A percentile compares a stretch with the other conserved stretches of the same genome.
Evolutionary conservation across 2,113 vertebrate species (phyloP).

Genomic region (Miniopterus natalensis): DNA sequence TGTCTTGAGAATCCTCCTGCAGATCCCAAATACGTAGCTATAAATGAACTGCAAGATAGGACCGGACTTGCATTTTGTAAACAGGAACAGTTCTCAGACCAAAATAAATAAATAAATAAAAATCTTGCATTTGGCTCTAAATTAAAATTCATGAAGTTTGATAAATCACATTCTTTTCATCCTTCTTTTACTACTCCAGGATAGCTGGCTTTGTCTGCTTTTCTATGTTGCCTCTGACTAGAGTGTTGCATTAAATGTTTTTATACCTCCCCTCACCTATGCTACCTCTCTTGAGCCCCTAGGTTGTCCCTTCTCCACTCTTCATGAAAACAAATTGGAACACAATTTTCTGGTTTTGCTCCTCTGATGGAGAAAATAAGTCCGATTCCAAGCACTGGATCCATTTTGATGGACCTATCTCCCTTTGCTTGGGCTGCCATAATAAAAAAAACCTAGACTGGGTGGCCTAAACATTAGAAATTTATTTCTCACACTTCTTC

Average conservation of each 20-base stretch:
- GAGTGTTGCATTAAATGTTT: neutral
- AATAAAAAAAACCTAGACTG: neutral
- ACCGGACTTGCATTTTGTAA: constrained; percentile 60
- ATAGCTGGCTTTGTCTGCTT: constrained; percentile 45
- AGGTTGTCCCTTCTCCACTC: neutral
- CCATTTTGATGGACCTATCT: neutral
- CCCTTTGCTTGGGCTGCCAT: neutral
- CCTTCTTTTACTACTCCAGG: neutral
- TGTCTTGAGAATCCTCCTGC: constrained; percentile 1
- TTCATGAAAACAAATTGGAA: neutral
- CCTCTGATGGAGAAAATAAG: neutral
- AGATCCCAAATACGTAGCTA: constrained; percentile 47
- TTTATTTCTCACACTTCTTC: neutral
- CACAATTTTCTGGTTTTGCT: neutral
- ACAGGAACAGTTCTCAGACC: constrained; percentile 47
- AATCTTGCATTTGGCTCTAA: constrained; percentile 63
- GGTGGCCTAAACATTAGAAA: neutral
- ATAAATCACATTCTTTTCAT: constrained; percentile 21
- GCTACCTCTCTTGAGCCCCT: neutral
- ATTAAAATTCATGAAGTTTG: constrained; percentile 21
- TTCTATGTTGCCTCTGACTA: neutral
- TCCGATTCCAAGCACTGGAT: neutral
- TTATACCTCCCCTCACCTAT: neutral
- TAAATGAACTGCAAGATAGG: constrained; percentile 67
- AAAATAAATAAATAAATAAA: neutral